phyloP scores from a whole-genome alignment of 2,888 invertebrate species.

The Ariolimax columbianus region DNA sequence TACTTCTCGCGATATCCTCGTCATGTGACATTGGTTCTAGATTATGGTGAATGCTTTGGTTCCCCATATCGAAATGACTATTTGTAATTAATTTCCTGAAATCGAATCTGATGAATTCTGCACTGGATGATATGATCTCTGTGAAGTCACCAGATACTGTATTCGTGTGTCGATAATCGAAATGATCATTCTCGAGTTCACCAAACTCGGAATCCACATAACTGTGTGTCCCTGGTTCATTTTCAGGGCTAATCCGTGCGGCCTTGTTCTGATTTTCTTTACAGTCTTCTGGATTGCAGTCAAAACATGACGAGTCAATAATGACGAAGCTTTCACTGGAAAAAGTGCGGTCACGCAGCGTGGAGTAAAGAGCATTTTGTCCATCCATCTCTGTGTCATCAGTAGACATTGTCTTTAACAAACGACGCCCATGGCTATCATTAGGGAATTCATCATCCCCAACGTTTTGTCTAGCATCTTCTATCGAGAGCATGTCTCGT shows the following conservation, averaged over 20 bases:
- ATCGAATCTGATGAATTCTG: conserved; percentile 36
- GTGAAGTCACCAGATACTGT: neutral
- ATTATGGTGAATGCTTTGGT: neutral
- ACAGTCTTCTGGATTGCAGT: neutral
- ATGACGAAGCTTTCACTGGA: conserved; percentile 35
- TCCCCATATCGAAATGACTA: neutral
- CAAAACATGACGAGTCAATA: conserved; percentile 1
- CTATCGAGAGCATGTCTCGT: no score
- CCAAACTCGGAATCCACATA: no score
- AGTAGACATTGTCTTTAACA: neutral
- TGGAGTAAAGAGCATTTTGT: neutral
- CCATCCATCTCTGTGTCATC: neutral
- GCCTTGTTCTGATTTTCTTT: no score
- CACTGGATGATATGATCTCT: conserved; percentile 1
- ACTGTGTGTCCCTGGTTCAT: neutral
- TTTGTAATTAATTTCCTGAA: conserved; percentile 18
- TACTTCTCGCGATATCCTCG: neutral
- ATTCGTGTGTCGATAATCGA: neutral
- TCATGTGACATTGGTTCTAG: neutral
- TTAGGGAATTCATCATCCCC: neutral
- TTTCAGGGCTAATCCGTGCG: neutral
- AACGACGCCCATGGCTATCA: neutral
- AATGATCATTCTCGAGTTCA: neutral
- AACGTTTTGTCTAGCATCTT: neutral
- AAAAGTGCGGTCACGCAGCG: neutral